Base-by-base conservation (phyloP, 2,113 vertebrate genomes). In the Tetrao urogallus region DNA sequence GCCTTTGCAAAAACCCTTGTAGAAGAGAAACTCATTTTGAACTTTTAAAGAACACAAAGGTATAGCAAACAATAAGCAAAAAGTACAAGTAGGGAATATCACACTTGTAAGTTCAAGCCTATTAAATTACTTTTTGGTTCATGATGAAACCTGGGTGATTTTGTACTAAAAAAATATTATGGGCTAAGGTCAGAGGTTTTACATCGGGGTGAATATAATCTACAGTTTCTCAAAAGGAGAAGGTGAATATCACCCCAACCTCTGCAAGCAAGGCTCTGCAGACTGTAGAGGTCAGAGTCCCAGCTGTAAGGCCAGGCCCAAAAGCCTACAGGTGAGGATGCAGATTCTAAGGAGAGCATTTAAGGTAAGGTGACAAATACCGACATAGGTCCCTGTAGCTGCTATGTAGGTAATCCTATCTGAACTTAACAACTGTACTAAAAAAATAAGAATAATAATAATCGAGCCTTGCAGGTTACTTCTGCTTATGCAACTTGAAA, bases 401-500 rank as follows among this genome's bases (percentile, higher is more conserved):
- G 18, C 65, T 90, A 25, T 86, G 91, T 81, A 65, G 94, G 92
- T 88, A 90, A 90, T 76, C 73, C 61, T 88, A 81, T 75, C 86
- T 86, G 80, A 94, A 94, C 36, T 78, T 88, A 63, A 72, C 65
- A 52, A 78, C 50, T 90, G 57, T 75, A 54, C 76, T 50, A 56
- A 82, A 94, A 48, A 22, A 47, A 42, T 15, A 45, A 45, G 17
- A 45, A 45, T 17, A 47, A 47, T 43, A 77, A 48, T 25, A 86
- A 92, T 88, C 34, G 61, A 90, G 79, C 82, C 85, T 94, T 88
- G 85, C 79, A 88, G 34, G 85, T 92, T 90, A 84, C 43, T 78
- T 89, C 24, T 1, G 2, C 64, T 96, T 93, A 71, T 34, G 90
- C 90, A 91, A 94, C 88, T 84, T 19, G 36, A 92, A 94, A 97